A percentile compares a stretch with the other conserved stretches of the same genome.
phyloP scores from a whole-genome alignment of 2,113 vertebrate genomes.

The Salvator merianae region DNA sequence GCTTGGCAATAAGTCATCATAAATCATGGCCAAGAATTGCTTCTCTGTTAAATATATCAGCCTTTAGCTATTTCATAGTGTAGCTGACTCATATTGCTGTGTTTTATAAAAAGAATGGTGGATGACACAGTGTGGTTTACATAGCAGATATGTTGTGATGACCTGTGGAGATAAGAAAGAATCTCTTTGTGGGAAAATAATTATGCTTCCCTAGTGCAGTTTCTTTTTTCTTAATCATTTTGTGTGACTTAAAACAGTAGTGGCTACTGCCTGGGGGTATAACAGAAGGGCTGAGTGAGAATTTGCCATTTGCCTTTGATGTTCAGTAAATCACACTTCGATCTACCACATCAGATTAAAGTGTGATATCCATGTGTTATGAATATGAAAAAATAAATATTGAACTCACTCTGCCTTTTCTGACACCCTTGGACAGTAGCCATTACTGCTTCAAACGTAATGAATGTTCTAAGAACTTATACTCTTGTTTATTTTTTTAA shows the following conservation, averaged over 20 bases:
- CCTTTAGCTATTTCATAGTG: conserved; percentile 30
- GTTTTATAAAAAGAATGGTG: conserved; percentile 41
- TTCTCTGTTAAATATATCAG: conserved; percentile 20
- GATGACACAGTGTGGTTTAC: conserved; percentile 28
- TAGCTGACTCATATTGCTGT: conserved; percentile 14
- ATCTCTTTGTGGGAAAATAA: conserved; percentile 1
- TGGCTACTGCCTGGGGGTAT: too few species aligned
- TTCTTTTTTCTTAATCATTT: neutral
- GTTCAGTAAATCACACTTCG: too few species aligned
- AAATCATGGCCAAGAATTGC: conserved; percentile 27
- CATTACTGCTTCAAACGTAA: too few species aligned
- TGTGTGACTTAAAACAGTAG: neutral
- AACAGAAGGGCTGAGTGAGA: too few species aligned
- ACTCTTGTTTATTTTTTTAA: too few species aligned
- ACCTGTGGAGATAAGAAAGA: conserved; percentile 12
- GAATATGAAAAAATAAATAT: too few species aligned
- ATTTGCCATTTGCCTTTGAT: too few species aligned
- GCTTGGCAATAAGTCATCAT: conserved; percentile 2
- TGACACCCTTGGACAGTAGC: too few species aligned
- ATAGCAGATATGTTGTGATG: conserved; percentile 19
- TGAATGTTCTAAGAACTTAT: too few species aligned
- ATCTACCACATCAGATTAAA: too few species aligned
- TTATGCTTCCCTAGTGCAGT: conserved; percentile 3
- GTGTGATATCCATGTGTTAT: too few species aligned
- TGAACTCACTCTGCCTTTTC: too few species aligned